These are phyloP conservation scores for Pluvialis apricaria DNA, from an alignment of 2,113 vertebrate genomes.

Conservation along the genomic window DNA sequence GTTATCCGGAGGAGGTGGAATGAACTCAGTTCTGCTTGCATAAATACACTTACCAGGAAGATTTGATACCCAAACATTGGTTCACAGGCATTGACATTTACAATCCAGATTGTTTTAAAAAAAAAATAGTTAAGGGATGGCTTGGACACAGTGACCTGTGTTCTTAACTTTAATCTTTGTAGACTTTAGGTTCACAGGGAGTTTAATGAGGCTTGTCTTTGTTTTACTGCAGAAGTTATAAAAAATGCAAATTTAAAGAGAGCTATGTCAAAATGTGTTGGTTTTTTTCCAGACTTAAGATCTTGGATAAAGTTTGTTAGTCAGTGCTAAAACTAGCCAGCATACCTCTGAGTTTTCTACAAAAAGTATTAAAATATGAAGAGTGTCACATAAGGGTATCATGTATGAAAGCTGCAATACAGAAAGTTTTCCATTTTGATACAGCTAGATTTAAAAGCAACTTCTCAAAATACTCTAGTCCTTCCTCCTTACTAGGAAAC, in stretches of 20 bases:
- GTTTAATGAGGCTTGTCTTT: neutral
- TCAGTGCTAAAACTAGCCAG: neutral
- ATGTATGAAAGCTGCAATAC: neutral
- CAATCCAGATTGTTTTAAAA: neutral
- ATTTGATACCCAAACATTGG: neutral
- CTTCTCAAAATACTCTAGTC: neutral
- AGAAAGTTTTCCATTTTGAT: neutral
- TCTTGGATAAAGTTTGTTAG: neutral
- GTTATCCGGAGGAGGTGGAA: neutral
- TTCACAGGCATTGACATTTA: neutral
- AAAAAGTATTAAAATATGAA: neutral
- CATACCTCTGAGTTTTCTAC: neutral
- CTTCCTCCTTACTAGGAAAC: neutral
- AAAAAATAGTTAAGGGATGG: neutral
- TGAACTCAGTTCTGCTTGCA: neutral
- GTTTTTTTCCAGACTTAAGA: neutral
- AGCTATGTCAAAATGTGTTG: neutral
- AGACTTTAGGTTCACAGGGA: neutral
- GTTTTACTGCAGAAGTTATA: neutral
- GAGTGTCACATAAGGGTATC: fast-evolving
- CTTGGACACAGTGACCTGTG: neutral
- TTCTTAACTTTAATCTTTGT: neutral
- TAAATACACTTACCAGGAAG: neutral
- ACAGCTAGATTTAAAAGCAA: neutral
- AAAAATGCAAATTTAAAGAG: neutral